phyloP scores from a whole-genome alignment of 2,888 invertebrate genomes.

The Cephus pygmeus region DNA sequence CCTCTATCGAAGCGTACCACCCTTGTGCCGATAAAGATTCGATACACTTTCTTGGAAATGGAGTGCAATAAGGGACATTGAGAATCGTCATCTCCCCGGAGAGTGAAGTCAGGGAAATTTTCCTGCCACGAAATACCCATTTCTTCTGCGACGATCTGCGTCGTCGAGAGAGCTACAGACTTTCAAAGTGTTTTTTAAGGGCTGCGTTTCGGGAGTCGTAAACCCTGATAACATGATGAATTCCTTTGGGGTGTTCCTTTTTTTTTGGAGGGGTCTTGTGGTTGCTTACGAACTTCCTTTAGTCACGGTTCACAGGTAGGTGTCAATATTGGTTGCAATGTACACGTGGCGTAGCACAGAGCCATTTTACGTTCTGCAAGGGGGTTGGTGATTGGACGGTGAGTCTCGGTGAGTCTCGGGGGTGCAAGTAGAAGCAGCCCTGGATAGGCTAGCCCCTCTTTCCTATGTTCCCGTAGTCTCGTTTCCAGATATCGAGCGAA shows the following conservation, averaged over 20 bases:
- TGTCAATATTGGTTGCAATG: background rate
- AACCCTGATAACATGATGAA: background rate
- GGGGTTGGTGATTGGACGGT: background rate
- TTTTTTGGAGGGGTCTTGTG: background rate
- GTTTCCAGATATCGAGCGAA: constrained; percentile 59
- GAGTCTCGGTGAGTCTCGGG: background rate
- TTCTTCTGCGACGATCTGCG: background rate
- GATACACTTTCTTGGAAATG: background rate
- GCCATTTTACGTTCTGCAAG: background rate
- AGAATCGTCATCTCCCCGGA: background rate
- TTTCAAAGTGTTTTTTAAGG: background rate
- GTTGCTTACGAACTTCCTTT: background rate
- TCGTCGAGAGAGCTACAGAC: background rate
- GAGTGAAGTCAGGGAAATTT: background rate
- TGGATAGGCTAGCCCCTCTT: constrained; percentile 1
- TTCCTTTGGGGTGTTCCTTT: background rate
- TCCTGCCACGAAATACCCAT: background rate
- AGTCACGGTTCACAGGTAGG: background rate
- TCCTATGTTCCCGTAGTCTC: constrained; percentile 15
- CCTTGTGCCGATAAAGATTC: background rate
- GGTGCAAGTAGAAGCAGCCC: background rate
- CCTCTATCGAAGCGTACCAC: background rate
- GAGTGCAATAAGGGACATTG: background rate
- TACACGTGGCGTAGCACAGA: background rate
- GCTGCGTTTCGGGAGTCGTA: background rate